Evolutionary conservation across 37 sponge, comb jelly and placozoan species (phyloP).

Genomic region (Bolinopsis microptera): DNA sequence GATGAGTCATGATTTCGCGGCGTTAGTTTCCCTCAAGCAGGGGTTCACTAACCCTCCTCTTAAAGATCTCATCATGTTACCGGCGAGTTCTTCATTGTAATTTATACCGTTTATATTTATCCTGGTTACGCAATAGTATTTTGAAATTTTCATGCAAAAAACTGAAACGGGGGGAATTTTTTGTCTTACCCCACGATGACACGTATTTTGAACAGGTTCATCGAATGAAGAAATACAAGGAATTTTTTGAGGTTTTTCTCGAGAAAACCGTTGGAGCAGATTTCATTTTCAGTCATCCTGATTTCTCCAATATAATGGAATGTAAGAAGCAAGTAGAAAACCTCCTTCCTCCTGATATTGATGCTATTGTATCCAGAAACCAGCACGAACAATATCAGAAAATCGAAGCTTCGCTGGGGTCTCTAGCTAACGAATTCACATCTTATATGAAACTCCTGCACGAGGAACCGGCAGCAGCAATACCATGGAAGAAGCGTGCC

Average conservation of each 20-base stretch:
- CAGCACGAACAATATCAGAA: background rate
- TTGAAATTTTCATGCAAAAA: no score
- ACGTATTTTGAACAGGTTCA: background rate
- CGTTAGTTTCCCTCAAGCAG: background rate
- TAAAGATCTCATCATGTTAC: background rate
- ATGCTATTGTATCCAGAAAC: background rate
- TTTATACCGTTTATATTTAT: background rate
- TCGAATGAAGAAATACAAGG: background rate
- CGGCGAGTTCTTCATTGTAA: background rate
- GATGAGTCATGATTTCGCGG: background rate
- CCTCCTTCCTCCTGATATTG: background rate
- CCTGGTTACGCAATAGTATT: no score
- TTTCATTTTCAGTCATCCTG: background rate
- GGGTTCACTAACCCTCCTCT: background rate
- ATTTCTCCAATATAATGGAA: background rate
- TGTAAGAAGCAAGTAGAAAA: conserved; percentile 17
- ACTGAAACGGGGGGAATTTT: no score
- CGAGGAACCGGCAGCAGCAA: background rate
- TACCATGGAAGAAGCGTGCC: background rate
- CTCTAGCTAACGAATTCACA: background rate
- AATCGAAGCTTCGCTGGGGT: background rate
- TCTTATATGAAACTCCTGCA: conserved; percentile 9
- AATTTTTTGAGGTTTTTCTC: conserved; percentile 3
- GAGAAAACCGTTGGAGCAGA: background rate
- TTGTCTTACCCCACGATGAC: no score